A percentile compares a stretch with the other conserved stretches of the same genome.
Evolutionary conservation across 2,797 vertebrate species (phyloP).

Genomic region (Syncerus caffer): DNA sequence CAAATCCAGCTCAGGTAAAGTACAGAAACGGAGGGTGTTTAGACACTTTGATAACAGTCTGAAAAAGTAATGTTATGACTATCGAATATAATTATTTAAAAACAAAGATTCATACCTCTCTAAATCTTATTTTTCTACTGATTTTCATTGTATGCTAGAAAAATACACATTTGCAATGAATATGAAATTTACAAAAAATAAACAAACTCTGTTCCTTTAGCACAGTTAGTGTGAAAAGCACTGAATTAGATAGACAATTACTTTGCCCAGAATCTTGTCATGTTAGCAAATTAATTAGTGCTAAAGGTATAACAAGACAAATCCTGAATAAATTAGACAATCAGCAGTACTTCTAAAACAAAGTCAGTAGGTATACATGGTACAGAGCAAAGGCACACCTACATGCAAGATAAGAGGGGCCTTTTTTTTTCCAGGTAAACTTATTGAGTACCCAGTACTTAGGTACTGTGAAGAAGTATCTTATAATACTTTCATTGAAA

Average conservation of each 20-base stretch:
- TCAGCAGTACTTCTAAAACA: background rate
- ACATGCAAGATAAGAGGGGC: background rate
- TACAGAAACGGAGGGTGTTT: background rate
- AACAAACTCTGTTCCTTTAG: background rate
- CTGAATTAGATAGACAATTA: background rate
- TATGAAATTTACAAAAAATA: background rate
- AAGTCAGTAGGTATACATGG: background rate
- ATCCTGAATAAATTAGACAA: background rate
- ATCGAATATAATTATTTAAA: background rate
- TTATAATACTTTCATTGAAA: background rate
- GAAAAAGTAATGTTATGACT: background rate
- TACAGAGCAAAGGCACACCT: background rate
- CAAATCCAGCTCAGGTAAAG: background rate
- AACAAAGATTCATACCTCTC: background rate
- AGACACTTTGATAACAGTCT: background rate
- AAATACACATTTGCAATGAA: background rate
- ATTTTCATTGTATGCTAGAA: background rate
- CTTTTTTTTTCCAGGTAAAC: background rate
- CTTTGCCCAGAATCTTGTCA: background rate
- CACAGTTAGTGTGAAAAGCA: background rate
- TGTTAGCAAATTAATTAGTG: conserved; percentile 34
- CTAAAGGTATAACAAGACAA: background rate
- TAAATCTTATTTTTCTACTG: background rate
- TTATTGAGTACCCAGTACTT: background rate
- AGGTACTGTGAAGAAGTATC: background rate